phyloP scores from a whole-genome alignment of 2,113 vertebrate species.

The Butorides virescens region DNA sequence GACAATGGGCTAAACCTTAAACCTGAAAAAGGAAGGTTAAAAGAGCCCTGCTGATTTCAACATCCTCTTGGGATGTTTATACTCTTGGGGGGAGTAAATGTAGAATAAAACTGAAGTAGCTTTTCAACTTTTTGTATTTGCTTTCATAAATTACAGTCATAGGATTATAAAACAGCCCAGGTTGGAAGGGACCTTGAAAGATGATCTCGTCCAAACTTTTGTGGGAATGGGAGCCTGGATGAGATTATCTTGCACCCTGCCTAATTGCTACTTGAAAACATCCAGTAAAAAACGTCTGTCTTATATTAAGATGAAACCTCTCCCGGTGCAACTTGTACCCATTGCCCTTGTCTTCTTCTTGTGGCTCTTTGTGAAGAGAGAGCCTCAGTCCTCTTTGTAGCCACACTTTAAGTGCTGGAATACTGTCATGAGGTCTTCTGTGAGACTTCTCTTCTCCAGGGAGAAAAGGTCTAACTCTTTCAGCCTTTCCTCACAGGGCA shows the following conservation, averaged over 20 bases:
- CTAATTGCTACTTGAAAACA: background rate
- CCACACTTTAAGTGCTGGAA: background rate
- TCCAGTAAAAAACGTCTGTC: background rate
- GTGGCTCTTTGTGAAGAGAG: background rate
- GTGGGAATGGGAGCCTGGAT: background rate
- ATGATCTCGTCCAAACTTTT: background rate
- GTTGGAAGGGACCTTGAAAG: background rate
- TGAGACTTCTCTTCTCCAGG: background rate
- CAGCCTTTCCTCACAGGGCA: background rate
- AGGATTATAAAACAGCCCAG: background rate
- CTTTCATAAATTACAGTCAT: background rate
- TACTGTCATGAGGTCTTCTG: background rate
- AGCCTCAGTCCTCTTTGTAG: background rate
- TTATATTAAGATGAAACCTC: background rate
- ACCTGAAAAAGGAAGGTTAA: background rate
- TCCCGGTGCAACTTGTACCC: fast-evolving
- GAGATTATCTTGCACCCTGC: background rate
- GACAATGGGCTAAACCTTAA: background rate
- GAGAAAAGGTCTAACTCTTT: background rate
- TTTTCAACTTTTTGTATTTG: background rate
- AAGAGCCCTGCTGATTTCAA: background rate
- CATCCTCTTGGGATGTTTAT: background rate
- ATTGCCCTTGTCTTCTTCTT: background rate
- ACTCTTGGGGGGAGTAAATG: fast-evolving
- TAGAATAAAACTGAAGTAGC: background rate